Conservation (phyloP, 2,888 invertebrate species). For the Campaea margaritaria region DNA sequence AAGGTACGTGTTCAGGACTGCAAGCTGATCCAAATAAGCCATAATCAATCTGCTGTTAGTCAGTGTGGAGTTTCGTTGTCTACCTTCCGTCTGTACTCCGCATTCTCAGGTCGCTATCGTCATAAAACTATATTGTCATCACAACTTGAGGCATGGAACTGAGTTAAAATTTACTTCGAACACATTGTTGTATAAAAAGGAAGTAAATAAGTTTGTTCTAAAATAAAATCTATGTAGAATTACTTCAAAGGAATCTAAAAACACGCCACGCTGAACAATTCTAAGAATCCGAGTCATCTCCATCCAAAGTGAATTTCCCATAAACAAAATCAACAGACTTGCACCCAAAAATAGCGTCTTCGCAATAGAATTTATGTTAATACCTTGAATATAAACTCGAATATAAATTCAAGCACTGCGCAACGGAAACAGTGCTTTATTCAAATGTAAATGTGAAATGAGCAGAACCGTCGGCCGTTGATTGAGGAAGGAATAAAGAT, state of each 20-base stretch:
- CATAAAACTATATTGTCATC: no score
- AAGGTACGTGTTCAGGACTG: no score
- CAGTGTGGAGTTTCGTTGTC: no score
- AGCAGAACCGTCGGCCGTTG: slow-evolving; percentile 24
- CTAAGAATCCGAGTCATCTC: slow-evolving; percentile 17
- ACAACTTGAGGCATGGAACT: no score
- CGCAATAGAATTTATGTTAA: slow-evolving; percentile 35
- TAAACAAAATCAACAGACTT: slow-evolving; percentile 28
- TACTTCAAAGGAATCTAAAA: slow-evolving; percentile 18
- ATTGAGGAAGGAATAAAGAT: slow-evolving; percentile 44
- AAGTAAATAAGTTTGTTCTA: background rate
- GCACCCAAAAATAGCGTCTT: slow-evolving; percentile 30
- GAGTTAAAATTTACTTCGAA: no score
- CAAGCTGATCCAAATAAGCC: no score
- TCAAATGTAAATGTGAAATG: slow-evolving; percentile 34
- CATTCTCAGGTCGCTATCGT: no score
- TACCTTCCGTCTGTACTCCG: no score
- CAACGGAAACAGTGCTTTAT: slow-evolving; percentile 42
- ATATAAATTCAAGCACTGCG: slow-evolving; percentile 30
- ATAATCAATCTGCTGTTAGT: no score
- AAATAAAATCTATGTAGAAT: background rate
- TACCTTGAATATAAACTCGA: slow-evolving; percentile 33
- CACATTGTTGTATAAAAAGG: no score
- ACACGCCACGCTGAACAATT: slow-evolving; percentile 4
- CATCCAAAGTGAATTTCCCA: slow-evolving; percentile 7